These are phyloP conservation scores for Jaculus jaculus DNA, from an alignment of 2,113 vertebrate genomes.

Conservation along the genomic window DNA sequence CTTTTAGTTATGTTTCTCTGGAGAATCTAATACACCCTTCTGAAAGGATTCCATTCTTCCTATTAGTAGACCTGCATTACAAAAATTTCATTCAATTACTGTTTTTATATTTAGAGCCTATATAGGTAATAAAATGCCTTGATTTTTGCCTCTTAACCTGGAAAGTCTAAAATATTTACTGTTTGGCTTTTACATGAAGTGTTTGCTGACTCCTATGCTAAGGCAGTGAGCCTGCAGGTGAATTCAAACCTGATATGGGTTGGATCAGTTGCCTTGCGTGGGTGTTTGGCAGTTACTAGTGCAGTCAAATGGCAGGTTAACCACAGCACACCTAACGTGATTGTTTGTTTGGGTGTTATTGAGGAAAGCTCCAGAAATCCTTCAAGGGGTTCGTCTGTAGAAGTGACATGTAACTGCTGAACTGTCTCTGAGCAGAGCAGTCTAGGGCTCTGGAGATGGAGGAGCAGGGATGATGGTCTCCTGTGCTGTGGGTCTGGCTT, in stretches of 20 bases:
- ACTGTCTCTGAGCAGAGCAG: neutral
- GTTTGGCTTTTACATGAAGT: neutral
- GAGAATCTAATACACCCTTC: neutral
- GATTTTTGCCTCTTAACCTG: neutral
- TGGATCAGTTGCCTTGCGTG: neutral
- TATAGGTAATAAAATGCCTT: neutral
- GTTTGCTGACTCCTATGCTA: neutral
- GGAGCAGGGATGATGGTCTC: neutral
- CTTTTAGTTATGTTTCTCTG: neutral
- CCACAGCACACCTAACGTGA: neutral
- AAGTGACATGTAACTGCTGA: neutral
- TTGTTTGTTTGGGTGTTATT: neutral
- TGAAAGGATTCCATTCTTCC: slow-evolving; percentile 4
- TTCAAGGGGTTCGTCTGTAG: neutral
- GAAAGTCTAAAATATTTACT: neutral
- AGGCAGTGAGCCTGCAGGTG: neutral
- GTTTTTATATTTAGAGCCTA: neutral
- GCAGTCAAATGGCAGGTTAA: neutral
- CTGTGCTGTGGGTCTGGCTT: neutral
- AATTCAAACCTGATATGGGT: neutral
- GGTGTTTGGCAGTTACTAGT: neutral
- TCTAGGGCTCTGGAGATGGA: neutral
- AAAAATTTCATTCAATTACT: neutral
- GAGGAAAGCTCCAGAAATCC: too few species aligned
- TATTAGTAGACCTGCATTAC: neutral